Evolutionary conservation across 2,113 vertebrate species (phyloP), one percentile per base, ranked within the genome.

Genomic region (Cyanistes caeruleus): DNA sequence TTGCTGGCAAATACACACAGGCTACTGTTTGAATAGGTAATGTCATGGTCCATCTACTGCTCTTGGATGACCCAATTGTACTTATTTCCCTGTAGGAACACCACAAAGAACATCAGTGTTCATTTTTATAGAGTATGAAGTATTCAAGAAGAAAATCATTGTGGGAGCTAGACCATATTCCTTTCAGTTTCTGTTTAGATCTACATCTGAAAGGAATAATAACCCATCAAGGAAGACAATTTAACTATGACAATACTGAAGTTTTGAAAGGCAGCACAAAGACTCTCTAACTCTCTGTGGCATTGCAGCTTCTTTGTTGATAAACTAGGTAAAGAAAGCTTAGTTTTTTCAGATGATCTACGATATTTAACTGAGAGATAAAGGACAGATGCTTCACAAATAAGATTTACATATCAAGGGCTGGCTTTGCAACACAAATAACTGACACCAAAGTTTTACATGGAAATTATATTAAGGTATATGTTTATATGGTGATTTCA

Each of bases 11-110:
- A 93, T 49, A 48, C 67, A 96, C 79, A 95, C 22, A 96, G 83
- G 56, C 90, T 83, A 78, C 90, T 88, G 73, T 90, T 95, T 97
- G 93, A 97, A 97, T 95, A 96, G 93, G 95, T 96, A 96, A 96
- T 93, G 95, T 95, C 93, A 97, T 96, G 96, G 96, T 97, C 92
- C 95, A 95, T 93, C 95, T 96, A 93, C 87, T 84, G 79, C 94
- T 95, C 85, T 94, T 94, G 94, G 93, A 95, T 95, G 94, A 97
- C 94, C 91, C 91, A 94, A 39, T 90, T 97, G 94, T 84, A 96
- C 76, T 94, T 93, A 87, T 75, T 28, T 89, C 37, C 82, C 79
- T 84, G 80, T 53, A 89, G 80, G 44, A 90, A 74, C 15, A 73
- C 68, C 52, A 97, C 95, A 97, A 96, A 95, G 91, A 95, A 84